These are phyloP conservation scores for Caenorhabditis latens DNA, from an alignment of 1,140 invertebrate species.

Conservation along the genomic window DNA sequence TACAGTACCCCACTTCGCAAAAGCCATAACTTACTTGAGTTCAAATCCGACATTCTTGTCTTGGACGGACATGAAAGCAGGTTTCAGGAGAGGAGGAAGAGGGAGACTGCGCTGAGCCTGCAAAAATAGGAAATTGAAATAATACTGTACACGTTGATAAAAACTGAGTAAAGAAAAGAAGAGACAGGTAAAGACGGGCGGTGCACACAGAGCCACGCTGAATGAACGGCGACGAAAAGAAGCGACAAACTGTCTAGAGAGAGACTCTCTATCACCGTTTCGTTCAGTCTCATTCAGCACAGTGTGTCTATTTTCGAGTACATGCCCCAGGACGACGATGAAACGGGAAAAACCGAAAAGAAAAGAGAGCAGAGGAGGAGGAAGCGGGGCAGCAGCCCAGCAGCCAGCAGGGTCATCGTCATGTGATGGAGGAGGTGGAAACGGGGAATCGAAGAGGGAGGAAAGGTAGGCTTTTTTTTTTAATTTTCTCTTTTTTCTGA, in stretches of 20 bases:
- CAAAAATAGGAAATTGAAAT: constrained; percentile 8
- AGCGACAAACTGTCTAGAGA: constrained; percentile 39
- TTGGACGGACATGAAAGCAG: constrained; percentile 52
- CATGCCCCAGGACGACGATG: constrained; percentile 24
- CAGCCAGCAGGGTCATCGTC: constrained; percentile 45
- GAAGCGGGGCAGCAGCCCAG: constrained; percentile 11
- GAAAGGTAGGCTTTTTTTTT: constrained; percentile 4
- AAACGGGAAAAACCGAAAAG: constrained; percentile 21
- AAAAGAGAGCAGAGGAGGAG: constrained; percentile 22
- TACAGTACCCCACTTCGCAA: neutral
- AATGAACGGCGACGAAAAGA: constrained; percentile 20
- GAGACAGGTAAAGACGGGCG: constrained; percentile 10
- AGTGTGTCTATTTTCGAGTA: constrained; percentile 37
- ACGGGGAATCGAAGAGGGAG: neutral
- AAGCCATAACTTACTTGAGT: constrained; percentile 32
- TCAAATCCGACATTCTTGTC: constrained; percentile 51
- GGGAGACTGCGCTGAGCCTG: constrained; percentile 55
- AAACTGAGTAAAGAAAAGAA: neutral
- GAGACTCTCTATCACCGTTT: neutral
- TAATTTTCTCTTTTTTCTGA: constrained; percentile 5
- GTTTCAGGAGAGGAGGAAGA: constrained; percentile 55
- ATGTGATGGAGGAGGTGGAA: constrained; percentile 22
- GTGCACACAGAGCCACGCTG: constrained; percentile 20
- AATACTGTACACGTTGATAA: neutral
- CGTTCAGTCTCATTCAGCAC: constrained; percentile 7